These are phyloP conservation scores for Drosophila biarmipes DNA, from an alignment of 1,140 invertebrate genomes.

Conservation along the genomic window DNA sequence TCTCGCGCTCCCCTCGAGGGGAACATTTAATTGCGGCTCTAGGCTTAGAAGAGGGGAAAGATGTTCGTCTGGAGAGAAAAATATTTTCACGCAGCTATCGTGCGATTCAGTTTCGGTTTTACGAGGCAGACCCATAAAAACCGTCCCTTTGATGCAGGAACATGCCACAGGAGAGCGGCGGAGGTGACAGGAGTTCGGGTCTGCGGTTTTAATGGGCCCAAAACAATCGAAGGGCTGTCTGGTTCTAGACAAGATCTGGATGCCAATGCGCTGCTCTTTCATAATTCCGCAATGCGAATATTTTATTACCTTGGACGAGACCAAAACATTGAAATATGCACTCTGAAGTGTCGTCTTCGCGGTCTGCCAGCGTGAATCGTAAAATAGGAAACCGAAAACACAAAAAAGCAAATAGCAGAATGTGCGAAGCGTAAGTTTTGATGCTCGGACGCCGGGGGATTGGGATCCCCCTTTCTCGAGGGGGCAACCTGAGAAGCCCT, in stretches of 20 bases:
- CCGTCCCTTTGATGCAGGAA: conserved; percentile 69
- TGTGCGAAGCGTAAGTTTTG: conserved; percentile 45
- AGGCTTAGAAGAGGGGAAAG: conserved; percentile 60
- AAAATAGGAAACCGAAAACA: conserved; percentile 26
- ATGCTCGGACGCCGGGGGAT: conserved; percentile 38
- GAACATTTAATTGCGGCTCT: conserved; percentile 67
- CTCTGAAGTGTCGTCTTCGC: conserved; percentile 69
- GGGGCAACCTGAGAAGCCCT: conserved; percentile 35
- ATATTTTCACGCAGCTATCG: conserved; percentile 64
- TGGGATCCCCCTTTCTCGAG: neutral
- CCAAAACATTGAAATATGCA: conserved; percentile 77
- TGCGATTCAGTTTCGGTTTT: conserved; percentile 71
- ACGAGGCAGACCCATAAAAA: conserved; percentile 78
- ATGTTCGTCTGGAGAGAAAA: conserved; percentile 40
- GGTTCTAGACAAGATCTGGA: conserved; percentile 77
- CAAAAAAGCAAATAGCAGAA: conserved; percentile 28
- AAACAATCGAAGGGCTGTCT: conserved; percentile 72
- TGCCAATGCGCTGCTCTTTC: conserved; percentile 50
- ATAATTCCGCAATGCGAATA: conserved; percentile 70
- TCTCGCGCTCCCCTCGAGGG: conserved; percentile 28
- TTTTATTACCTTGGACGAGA: conserved; percentile 75
- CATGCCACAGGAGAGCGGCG: conserved; percentile 58
- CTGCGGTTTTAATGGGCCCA: conserved; percentile 69
- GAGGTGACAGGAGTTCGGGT: conserved; percentile 17
- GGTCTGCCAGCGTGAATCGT: conserved; percentile 36